Conservation (phyloP, 1,140 invertebrate genomes). For the Drosophila obscura region DNA sequence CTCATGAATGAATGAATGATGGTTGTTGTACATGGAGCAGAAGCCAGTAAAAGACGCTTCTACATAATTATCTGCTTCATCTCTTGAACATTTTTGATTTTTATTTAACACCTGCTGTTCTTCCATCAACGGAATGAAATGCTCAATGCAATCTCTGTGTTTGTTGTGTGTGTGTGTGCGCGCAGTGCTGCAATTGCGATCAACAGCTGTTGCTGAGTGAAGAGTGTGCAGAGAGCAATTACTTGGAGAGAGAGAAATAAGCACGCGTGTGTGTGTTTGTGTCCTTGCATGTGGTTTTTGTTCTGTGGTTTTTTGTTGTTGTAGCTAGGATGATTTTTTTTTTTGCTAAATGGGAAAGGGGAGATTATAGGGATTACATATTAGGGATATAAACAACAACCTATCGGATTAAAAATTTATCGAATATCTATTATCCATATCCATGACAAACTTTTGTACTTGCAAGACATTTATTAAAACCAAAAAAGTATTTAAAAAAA, state of each 20-base stretch:
- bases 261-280: conserved; percentile 24
- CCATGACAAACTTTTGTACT: conserved; percentile 13
- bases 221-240: background rate
- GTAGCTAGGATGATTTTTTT: conserved; percentile 14
- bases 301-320: conserved; percentile 31
- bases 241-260: background rate
- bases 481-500: background rate
- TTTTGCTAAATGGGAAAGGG: background rate
- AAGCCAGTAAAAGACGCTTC: conserved; percentile 25
- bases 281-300: conserved; percentile 40
- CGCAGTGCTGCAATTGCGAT: conserved; percentile 60
- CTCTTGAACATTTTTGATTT: conserved; percentile 55
- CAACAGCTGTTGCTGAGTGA: conserved; percentile 65
- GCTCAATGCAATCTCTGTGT: conserved; percentile 15
- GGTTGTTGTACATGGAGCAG: conserved; percentile 32
- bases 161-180: conserved; percentile 6
- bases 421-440: background rate
- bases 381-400: background rate
- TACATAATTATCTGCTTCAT: conserved; percentile 45
- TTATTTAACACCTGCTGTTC: conserved; percentile 75
- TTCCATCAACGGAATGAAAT: conserved; percentile 53
- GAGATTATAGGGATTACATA: conserved; percentile 1
- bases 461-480: background rate
- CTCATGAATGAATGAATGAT: conserved; percentile 61
- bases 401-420: background rate